Conservation (phyloP, 92 coral and sea anemone species). For the Actinernus sp. region DNA sequence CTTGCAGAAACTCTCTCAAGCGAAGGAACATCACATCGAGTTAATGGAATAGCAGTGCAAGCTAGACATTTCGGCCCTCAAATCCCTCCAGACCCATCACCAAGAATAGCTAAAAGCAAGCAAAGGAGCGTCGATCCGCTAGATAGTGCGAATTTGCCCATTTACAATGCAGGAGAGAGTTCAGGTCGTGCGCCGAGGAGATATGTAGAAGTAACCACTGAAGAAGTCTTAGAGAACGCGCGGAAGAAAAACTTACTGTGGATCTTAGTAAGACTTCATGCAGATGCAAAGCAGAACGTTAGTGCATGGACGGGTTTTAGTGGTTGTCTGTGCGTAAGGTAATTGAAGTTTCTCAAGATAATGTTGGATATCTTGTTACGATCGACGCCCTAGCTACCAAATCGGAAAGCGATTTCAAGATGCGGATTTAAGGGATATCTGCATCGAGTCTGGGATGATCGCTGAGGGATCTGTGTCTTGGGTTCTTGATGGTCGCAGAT, state of each 20-base stretch:
- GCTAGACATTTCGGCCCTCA: slow-evolving; percentile 3
- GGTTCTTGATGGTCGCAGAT: slow-evolving; percentile 22
- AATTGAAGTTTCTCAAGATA: slow-evolving; percentile 32
- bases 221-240: background rate
- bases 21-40: slow-evolving; percentile 49
- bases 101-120: slow-evolving; percentile 6
- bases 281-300: background rate
- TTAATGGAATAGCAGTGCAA: slow-evolving; percentile 51
- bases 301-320: slow-evolving; percentile 72
- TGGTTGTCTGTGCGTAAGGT: slow-evolving; percentile 34
- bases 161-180: slow-evolving; percentile 15
- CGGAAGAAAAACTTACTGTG: background rate
- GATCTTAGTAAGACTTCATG: background rate
- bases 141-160: background rate
- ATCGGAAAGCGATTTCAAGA: slow-evolving; percentile 66
- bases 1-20: slow-evolving; percentile 45
- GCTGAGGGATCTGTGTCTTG: slow-evolving; percentile 46
- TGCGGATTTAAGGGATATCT: slow-evolving; percentile 58
- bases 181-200: slow-evolving; percentile 7
- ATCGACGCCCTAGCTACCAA: slow-evolving; percentile 68
- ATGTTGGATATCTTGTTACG: slow-evolving; percentile 60
- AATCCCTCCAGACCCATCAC: background rate
- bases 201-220: background rate
- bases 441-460: slow-evolving; percentile 51
- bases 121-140: slow-evolving; percentile 22